These are phyloP conservation scores for Tetragonula carbonaria DNA, from an alignment of 2,888 invertebrate genomes.

Conservation along the genomic window DNA sequence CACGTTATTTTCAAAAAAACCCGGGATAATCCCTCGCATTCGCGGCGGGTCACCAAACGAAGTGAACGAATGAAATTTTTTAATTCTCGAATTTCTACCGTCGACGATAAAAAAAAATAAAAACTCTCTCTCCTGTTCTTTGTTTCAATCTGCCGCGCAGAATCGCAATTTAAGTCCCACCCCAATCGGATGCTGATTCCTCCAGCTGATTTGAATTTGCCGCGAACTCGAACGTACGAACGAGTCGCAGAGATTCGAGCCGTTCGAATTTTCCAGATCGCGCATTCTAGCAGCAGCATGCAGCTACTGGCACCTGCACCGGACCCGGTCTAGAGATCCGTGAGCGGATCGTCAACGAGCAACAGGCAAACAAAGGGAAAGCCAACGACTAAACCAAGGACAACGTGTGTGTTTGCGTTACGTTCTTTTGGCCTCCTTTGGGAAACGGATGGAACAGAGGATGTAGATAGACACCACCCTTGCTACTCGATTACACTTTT, in stretches of 20 bases:
- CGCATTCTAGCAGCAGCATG: slow-evolving; percentile 82
- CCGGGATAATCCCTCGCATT: too few species aligned
- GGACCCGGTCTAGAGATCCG: slow-evolving; percentile 78
- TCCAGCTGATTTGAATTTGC: not conserved
- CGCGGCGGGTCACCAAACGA: too few species aligned
- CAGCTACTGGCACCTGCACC: slow-evolving; percentile 81
- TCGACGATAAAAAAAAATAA: not conserved
- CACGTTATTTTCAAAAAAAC: too few species aligned
- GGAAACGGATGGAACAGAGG: not conserved
- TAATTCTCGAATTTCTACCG: too few species aligned
- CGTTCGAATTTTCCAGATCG: slow-evolving; percentile 76
- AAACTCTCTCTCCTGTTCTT: not conserved
- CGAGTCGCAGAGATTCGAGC: slow-evolving; percentile 10
- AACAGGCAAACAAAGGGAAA: not conserved
- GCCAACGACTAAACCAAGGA: not conserved
- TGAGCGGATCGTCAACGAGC: not conserved
- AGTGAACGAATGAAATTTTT: too few species aligned
- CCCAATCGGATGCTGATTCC: not conserved
- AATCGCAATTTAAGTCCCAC: not conserved
- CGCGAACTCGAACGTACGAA: not conserved
- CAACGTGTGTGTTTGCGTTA: slow-evolving; percentile 35
- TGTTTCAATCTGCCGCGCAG: not conserved
- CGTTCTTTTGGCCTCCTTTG: slow-evolving; percentile 48
- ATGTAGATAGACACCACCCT: too few species aligned
- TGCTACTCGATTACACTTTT: too few species aligned